phyloP scores from a whole-genome alignment of 2,888 invertebrate genomes.

The Lithophane leautieri region DNA sequence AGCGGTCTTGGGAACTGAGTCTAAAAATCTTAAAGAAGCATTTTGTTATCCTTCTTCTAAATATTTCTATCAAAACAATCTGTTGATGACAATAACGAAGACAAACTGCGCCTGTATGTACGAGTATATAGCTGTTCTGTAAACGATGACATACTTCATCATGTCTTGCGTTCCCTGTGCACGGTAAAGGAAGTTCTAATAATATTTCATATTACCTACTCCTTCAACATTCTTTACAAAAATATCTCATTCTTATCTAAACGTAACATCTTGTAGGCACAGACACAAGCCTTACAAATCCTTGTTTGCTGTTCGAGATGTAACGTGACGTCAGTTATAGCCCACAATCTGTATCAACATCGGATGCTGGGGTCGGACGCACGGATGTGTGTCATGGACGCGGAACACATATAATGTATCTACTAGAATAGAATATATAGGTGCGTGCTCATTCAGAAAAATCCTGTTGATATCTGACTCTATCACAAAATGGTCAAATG shows the following conservation, averaged over 20 bases:
- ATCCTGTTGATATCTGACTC: conserved; percentile 53
- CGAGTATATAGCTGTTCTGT: not conserved
- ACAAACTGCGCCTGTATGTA: not conserved
- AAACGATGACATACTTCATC: not conserved
- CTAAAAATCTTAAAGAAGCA: not conserved
- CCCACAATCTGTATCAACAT: conserved; percentile 57
- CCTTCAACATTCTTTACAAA: conserved; percentile 11
- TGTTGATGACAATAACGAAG: not conserved
- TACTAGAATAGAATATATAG: conserved; percentile 10
- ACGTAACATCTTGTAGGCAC: conserved; percentile 38
- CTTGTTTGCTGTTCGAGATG: conserved; percentile 55
- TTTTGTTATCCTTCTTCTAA: not conserved
- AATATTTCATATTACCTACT: conserved; percentile 15
- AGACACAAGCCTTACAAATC: conserved; percentile 45
- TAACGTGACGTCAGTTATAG: conserved; percentile 45
- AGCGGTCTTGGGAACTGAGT: not conserved
- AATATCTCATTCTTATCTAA: conserved; percentile 37
- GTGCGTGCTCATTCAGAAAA: conserved; percentile 39
- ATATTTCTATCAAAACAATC: not conserved
- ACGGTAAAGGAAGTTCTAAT: conserved; percentile 23
- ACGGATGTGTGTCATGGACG: conserved; percentile 58
- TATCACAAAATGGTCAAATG: conserved; percentile 34
- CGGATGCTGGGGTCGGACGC: conserved; percentile 54
- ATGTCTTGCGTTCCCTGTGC: not conserved
- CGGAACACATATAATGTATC: conserved; percentile 36